A percentile compares a stretch with the other conserved stretches of the same genome.
Evolutionary conservation across 2,797 vertebrate species (phyloP).

Genomic region (Tangara arthus): DNA sequence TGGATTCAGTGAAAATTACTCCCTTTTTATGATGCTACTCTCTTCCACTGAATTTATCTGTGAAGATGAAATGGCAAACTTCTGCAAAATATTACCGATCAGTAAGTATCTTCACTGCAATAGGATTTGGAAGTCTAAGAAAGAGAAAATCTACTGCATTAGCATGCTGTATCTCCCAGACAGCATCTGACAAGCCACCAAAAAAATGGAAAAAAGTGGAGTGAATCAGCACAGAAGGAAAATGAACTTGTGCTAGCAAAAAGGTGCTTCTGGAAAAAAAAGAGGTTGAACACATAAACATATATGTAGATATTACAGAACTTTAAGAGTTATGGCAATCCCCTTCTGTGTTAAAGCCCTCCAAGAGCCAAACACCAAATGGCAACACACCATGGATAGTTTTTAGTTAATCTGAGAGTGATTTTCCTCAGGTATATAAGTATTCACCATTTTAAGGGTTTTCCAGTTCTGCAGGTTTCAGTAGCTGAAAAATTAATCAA

Average conservation of each 20-base stretch:
- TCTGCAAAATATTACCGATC: conserved; percentile 24
- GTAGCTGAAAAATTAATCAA: neutral
- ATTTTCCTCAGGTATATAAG: neutral
- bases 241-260: conserved; percentile 13
- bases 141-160: conserved; percentile 12
- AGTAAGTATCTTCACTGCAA: neutral
- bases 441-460: neutral
- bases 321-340: neutral
- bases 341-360: neutral
- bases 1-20: neutral
- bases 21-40: neutral
- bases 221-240: neutral
- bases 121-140: conserved; percentile 14
- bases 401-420: neutral
- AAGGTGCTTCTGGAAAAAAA: neutral
- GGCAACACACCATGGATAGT: neutral
- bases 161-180: conserved; percentile 4
- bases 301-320: neutral
- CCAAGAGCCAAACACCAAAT: neutral
- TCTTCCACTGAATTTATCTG: neutral
- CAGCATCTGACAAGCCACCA: neutral
- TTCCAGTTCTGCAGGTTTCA: neutral
- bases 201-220: neutral
- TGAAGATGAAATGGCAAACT: conserved; percentile 25
- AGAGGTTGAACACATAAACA: neutral